phyloP scores from a whole-genome alignment of 2,113 vertebrate genomes.

The Nothoprocta perdicaria region DNA sequence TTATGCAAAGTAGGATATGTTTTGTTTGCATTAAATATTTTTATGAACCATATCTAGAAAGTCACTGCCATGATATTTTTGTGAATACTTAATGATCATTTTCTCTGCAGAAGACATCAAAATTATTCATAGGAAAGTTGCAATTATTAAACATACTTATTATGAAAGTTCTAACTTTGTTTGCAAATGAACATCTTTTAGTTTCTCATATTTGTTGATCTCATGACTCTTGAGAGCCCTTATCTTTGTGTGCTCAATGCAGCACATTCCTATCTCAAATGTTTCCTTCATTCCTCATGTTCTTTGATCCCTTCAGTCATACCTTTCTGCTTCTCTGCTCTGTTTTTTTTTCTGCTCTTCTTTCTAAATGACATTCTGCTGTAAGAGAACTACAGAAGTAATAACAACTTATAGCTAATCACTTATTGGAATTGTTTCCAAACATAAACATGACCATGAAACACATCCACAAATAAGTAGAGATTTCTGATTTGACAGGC shows the following conservation, averaged over 20 bases:
- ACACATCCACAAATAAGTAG: not conserved
- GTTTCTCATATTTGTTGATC: not conserved
- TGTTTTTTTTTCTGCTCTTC: not conserved
- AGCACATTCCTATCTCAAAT: not conserved
- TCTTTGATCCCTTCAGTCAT: not conserved
- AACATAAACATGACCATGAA: not conserved
- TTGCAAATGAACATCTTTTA: not conserved
- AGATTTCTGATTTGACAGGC: not conserved
- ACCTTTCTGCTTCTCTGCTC: not conserved
- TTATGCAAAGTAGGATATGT: not conserved
- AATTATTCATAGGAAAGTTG: not conserved
- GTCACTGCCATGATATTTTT: not conserved
- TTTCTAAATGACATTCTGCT: not conserved
- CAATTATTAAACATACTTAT: not conserved
- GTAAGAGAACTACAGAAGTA: not conserved
- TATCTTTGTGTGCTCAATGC: not conserved
- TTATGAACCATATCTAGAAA: not conserved
- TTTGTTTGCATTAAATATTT: not conserved
- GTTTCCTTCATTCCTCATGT: not conserved
- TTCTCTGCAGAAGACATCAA: not conserved
- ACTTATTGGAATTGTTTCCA: not conserved
- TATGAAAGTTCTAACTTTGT: not conserved
- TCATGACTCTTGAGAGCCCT: not conserved
- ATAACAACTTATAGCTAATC: not conserved
- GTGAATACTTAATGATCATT: not conserved